phyloP scores from a whole-genome alignment of 2,888 invertebrate species.

The Trimorus sp. region DNA sequence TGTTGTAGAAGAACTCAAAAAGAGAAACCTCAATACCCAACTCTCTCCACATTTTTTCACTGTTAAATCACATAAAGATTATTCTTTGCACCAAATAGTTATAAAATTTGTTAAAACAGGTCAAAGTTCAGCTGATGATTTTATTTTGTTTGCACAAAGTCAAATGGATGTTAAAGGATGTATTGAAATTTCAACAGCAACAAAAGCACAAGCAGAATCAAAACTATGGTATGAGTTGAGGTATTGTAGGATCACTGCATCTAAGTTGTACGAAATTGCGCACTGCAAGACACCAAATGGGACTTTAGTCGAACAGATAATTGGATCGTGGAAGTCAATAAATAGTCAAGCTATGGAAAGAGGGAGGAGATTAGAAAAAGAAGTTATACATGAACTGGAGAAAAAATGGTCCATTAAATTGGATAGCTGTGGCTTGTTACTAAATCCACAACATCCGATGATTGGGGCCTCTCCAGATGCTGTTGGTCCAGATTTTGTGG shows the following conservation, averaged over 20 bases:
- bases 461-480: constrained; percentile 63
- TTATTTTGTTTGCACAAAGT: neutral
- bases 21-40: constrained; percentile 15
- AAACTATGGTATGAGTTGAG: constrained; percentile 56
- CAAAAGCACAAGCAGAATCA: constrained; percentile 26
- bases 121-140: constrained; percentile 1
- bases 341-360: constrained; percentile 42
- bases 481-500: constrained; percentile 51
- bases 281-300: constrained; percentile 68
- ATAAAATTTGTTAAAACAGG: constrained; percentile 10
- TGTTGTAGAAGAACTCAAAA: constrained; percentile 1
- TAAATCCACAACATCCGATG: constrained; percentile 45
- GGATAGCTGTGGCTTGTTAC: constrained; percentile 33
- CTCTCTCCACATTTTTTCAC: constrained; percentile 21
- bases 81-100: constrained; percentile 18
- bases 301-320: constrained; percentile 55
- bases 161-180: constrained; percentile 28
- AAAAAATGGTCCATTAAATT: constrained; percentile 1
- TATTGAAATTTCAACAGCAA: constrained; percentile 1
- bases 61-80: constrained; percentile 20
- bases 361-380: constrained; percentile 39
- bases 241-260: constrained; percentile 62
- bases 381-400: constrained; percentile 14
- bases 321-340: constrained; percentile 22
- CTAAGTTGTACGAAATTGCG: constrained; percentile 55